A percentile compares a stretch with the other conserved stretches of the same genome.
These are phyloP conservation scores for Neoscelio sp. DNA, from an alignment of 2,888 invertebrate genomes.

Conservation along the genomic window DNA sequence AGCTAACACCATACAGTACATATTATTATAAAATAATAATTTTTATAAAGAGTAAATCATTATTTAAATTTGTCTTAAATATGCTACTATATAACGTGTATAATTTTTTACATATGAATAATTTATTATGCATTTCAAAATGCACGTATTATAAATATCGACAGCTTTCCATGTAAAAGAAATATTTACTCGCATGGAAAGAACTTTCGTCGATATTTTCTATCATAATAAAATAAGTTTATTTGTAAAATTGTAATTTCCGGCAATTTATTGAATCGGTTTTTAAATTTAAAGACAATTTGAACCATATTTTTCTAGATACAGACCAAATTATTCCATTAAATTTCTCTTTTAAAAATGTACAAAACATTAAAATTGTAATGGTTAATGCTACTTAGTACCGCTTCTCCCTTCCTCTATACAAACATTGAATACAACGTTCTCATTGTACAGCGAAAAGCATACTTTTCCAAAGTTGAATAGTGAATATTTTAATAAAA, in stretches of 20 bases:
- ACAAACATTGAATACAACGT: constrained; percentile 15
- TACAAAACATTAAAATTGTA: background rate
- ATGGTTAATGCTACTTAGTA: constrained; percentile 7
- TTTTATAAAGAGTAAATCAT: no score
- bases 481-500: constrained; percentile 37
- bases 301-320: no score
- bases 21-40: no score
- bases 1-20: no score
- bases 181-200: constrained; percentile 8
- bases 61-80: no score
- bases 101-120: constrained; percentile 20
- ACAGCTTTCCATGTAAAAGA: constrained; percentile 19
- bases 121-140: constrained; percentile 16
- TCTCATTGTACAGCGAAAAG: constrained; percentile 23
- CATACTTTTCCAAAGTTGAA: constrained; percentile 29
- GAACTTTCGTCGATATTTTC: constrained; percentile 33
- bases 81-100: no score
- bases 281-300: no score
- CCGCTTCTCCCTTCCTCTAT: background rate
- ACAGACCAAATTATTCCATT: no score
- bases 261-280: background rate
- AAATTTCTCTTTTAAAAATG: no score
- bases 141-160: constrained; percentile 17
- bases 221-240: background rate
- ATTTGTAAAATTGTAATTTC: constrained; percentile 9